Percentiles rank a stretch among this genome's conserved stretches.
Conservation (phyloP, 64 coral and sea anemone genomes). For the Trachythela sp. region DNA sequence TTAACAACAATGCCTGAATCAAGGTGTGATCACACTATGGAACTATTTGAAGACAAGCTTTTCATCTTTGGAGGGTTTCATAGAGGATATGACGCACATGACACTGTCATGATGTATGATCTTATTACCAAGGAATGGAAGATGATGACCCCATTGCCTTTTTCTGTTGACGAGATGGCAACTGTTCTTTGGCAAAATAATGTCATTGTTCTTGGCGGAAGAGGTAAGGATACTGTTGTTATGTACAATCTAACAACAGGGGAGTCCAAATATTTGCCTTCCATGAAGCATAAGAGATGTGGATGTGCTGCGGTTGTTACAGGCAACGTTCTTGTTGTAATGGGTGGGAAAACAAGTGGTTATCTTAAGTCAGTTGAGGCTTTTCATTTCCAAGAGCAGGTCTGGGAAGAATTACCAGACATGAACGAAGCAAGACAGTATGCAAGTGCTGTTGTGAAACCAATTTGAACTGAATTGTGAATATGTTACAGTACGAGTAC, state of each 20-base stretch:
- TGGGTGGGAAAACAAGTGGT: not conserved
- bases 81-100: not conserved
- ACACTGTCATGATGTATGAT: not conserved
- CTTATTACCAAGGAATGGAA: not conserved
- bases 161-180: not conserved
- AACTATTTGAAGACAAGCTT: not conserved
- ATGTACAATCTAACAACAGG: not conserved
- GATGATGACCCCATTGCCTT: not conserved
- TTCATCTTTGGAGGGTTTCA: not conserved
- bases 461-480: not conserved
- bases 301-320: not conserved
- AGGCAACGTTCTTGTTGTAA: not conserved
- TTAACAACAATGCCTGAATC: not conserved
- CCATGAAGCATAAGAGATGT: not conserved
- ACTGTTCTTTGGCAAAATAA: not conserved
- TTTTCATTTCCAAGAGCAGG: not conserved
- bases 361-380: not conserved
- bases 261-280: not conserved
- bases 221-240: not conserved
- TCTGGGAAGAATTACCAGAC: not conserved
- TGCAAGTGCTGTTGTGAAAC: not conserved
- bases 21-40: not conserved
- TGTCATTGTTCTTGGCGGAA: not conserved
- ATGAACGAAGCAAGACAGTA: not conserved
- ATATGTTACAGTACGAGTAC: too few species aligned